Base-by-base conservation (phyloP, 2,888 invertebrate genomes). In the Abrostola triplasia region DNA sequence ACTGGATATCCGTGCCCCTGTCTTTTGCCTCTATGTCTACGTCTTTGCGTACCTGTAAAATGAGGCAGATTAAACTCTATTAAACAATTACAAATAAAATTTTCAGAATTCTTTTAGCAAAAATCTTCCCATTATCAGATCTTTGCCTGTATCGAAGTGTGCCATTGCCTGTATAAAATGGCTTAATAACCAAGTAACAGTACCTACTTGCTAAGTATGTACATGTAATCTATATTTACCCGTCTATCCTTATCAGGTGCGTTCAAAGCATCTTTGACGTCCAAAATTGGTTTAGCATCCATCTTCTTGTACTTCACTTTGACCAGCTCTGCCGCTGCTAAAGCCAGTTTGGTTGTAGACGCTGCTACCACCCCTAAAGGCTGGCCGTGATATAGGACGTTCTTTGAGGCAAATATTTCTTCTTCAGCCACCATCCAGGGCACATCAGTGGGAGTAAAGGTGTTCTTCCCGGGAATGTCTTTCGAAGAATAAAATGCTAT, bases 351-450 rank as follows among this genome's bases (percentile, higher is more conserved):
- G 36, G 95, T 95, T 1, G 94, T 95, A 9, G 91, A 95, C 0
- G 98, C 98, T 0, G 96, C 96, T 6, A 98, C 92, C 0, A 98
- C 82, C 0, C 97, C 98, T 5, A 98, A 82, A 0, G 98, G 96
- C 81, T 98, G 98, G 0, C 97, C 96, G 68, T 96, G 95, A 84
- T 95, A 97, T 11, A 90, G 84, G 0, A 97, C 79, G 0, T 90
- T 88, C 9, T 94, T 95, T 59, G 93, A 93, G 52, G 95, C 95
- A 47, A 96, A 89, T 13, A 96, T 87, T 77, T 95, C 95, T 79
- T 96, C 96, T 0, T 76, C 88, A 13, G 53, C 80, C 38, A 61
- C 86, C 79, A 76, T 90, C 86, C 84, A 94, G 5, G 87, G 94
- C 0, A 91, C 83, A 0, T 85, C 83, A 0, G 73, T 68, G 0